Conservation (phyloP, 2,797 vertebrate genomes). For the Sorex maritimensis region DNA sequence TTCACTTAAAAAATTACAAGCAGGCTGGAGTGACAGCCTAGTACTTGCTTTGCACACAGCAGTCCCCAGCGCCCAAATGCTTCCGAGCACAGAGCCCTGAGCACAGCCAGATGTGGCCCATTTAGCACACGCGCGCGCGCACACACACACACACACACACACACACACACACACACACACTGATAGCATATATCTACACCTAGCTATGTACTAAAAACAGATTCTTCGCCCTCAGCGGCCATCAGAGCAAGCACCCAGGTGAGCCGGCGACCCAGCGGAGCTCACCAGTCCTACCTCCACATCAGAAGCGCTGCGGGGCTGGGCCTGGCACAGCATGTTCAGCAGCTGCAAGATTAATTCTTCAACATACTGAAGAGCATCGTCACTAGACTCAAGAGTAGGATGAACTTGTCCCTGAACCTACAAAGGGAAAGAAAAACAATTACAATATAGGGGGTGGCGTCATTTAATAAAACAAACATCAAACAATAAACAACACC, state of each 20-base stretch:
- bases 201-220: not conserved
- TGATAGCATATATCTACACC: too few relatives aligned
- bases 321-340: conserved; percentile 97
- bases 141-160: not conserved
- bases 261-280: too few relatives aligned
- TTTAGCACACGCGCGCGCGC: not conserved
- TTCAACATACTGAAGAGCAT: conserved; percentile 98
- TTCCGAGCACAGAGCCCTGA: too few relatives aligned
- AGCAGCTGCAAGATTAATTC: conserved; percentile 97
- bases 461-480: conserved; percentile 32
- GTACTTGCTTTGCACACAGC: too few relatives aligned
- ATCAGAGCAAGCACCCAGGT: too few relatives aligned
- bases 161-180: not conserved
- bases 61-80: too few relatives aligned
- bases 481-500: not conserved
- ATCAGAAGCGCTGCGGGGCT: conserved; percentile 97
- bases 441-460: conserved; percentile 75
- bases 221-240: not conserved
- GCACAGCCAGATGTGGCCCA: too few relatives aligned
- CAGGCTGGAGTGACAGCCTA: too few relatives aligned
- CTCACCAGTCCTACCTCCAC: conserved; percentile 90
- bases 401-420: conserved; percentile 98
- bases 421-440: conserved; percentile 89
- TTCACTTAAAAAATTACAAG: conserved; percentile 50
- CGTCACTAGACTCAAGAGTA: conserved; percentile 96